These are phyloP conservation scores for Hydropsyche tenuis DNA, from an alignment of 1,140 invertebrate genomes.

Conservation along the genomic window DNA sequence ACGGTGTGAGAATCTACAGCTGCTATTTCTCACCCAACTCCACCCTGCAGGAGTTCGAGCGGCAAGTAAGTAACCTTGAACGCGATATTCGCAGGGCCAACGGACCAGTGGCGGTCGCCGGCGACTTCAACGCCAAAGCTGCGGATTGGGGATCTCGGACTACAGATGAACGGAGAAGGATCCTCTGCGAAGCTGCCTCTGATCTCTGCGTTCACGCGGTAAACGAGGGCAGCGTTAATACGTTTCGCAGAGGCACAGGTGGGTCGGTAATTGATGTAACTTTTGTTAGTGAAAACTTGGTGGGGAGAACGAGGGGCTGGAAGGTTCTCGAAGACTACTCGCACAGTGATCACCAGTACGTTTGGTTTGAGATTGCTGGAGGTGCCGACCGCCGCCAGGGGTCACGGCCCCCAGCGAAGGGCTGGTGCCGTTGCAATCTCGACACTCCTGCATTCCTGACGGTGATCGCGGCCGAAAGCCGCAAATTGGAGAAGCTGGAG, in stretches of 20 bases:
- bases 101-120: not conserved
- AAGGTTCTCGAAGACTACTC: slow-evolving; percentile 49
- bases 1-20: not conserved
- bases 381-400: not conserved
- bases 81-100: not conserved
- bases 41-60: not conserved
- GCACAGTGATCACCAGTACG: slow-evolving; percentile 53
- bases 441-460: slow-evolving; percentile 39
- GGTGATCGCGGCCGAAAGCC: slow-evolving; percentile 34
- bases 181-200: not conserved
- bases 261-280: slow-evolving; percentile 52
- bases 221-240: not conserved
- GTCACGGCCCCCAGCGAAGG: not conserved
- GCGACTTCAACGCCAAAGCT: not conserved
- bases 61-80: not conserved
- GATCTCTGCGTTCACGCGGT: not conserved
- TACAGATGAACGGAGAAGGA: not conserved
- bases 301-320: slow-evolving; percentile 43
- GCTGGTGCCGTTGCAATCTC: slow-evolving; percentile 39
- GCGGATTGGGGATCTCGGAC: not conserved
- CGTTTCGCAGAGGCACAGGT: slow-evolving; percentile 49
- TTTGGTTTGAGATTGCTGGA: slow-evolving; percentile 38
- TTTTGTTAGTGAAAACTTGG: slow-evolving; percentile 38
- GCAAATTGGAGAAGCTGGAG: not conserved
- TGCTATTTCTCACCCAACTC: slow-evolving; percentile 6